Base-by-base conservation (phyloP, 2,113 vertebrate species). In the Cyprinodon tularosa region DNA sequence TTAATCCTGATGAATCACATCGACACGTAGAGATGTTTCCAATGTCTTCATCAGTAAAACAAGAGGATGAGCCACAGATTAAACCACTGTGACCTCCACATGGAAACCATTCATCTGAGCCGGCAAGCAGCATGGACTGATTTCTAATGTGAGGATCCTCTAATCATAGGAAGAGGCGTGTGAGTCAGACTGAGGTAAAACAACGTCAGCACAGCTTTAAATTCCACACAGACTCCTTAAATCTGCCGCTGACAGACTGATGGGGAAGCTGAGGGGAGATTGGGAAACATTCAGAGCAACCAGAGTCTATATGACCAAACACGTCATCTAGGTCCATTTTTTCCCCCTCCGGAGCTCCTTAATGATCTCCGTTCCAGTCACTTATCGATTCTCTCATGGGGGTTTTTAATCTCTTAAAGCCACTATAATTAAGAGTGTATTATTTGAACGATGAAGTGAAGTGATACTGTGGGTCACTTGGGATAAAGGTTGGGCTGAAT, bases 201-300 rank as follows among this genome's bases (percentile, higher is more conserved):
- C 39, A 14, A 12, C 57, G 13, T 62, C 67, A 72, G 20, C 40
- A 36, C 68, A 50, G 13, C 66, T 53, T 50, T 53, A 53, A 37
- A 68, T 36, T 48, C 62, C 66, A 48, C 45, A 15, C 45, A 68
- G 48, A 68, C 50, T 9, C 53, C 68, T 59, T 70, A 70, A 70
- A 70, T 70, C 68, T 53, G 53, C 68, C 15, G 68, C 38, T 60
- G 68, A 70, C 68, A 60, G 38, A 42, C 50, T 42, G 68, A 22
- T 44, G 68, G 40, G 9, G 39, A 60, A 3, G 66, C 50, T 29
- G 65, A 47, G 66, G 29, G 38, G n/a, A 45, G 66, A 17, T 29
- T 6, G 12, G 6, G 12, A 20, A n/a, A 39, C 12, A 12, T 13
- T 22, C 44, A 47, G 44, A 67, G 7, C 5, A 4, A n/a, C 50